Evolutionary conservation across 1,140 invertebrate genomes (phyloP), one percentile per base, ranked within the genome.

Genomic region (Leucophenga varia): DNA sequence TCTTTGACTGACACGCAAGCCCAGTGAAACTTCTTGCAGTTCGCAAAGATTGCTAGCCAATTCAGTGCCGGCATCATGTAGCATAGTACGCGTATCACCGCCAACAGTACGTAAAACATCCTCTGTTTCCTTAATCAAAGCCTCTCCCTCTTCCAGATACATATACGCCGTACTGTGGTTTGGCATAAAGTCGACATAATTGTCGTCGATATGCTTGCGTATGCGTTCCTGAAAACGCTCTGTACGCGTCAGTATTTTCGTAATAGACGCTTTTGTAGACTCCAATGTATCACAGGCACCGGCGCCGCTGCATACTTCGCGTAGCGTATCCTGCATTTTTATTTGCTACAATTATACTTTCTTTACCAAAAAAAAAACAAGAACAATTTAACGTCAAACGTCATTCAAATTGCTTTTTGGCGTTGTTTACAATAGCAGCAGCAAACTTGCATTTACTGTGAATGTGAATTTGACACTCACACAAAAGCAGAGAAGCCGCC

Each of bases 101-200:
- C 56, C 52, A 5, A 65, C 52, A 10, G 51, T 59, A 12, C 58
- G 42, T 0, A 70, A 45, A 10, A 75, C 35, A 14, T 74, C 55
- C 4, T 41, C 50, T 4, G 72, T 52, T 22, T 75, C 72, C 2
- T 49, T 51, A 14, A 51, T 37, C 1, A 75, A 30, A 1, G 51
- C 41, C 3, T 47, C 48, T 1, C 55, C 54, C 34, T 75, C 67
- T 8, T 75, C 68, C 16, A 75, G 49, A 14, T 55, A 69, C 13
- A 57, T 47, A 14, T 65, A 64, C 14, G 69, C 57, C 2, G 63
- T 49, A 7, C 58, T 65, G 34, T 72, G 52, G 40, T 68, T 72
- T 18, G 68, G 56, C 55, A 75, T 57, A 17, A 75, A 75, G 5
- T 75, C 68, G 1, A 47, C 47, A 32, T 72, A 74, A 43, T 75